Base-by-base conservation (phyloP, 2,888 invertebrate species). In the Ormyrus thymus region DNA sequence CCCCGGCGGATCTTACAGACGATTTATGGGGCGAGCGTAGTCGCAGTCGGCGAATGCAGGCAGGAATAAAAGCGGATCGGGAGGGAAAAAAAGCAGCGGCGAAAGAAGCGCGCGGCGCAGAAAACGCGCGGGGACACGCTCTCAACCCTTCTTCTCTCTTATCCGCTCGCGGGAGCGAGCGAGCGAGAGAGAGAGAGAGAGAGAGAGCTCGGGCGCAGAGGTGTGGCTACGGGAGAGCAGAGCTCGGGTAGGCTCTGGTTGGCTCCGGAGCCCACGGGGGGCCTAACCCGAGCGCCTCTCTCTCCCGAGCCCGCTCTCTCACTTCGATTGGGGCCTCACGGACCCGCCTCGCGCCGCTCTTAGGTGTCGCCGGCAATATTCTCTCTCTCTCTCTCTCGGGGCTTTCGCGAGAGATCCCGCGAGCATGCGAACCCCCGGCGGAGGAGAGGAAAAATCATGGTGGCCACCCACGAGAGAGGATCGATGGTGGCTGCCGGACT, bases 81-180 rank as follows among this genome's bases (percentile, higher is more conserved):
- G 55, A 73, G 72, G 66, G 69, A 78, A 75, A 74, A 69, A 76
- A 62, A 29, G 48, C 29, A 43, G 75, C 70, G 61, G 29, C 69
- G 79, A 75, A 76, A 56, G 61, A 76, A 77, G 69, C 61, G 79
- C 62, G 78, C n/a, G n/a, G n/a, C n/a, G n/a, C n/a, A 68, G 78
- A 50, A 76, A 69, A 64, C 65, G n/a, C n/a, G 59, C 73, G 75
- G 81, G 77, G 81, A 70, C 74, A 77, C 86, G 53, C 82, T 76
- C 62, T 73, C 68, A 46, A 55, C 7, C 29, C 29, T 46, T 43
- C 43, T 45, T 51, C 65, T 61, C 53, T 51, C 65, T 65, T 29
- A 9, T 8, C 48, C 59, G 10, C 50, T 74, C 65, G 43, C 66
- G 11, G 61, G 64, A 46, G 46, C 9, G 15, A 45, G 15, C 45